Percentiles rank a stretch among this genome's conserved stretches.
These are phyloP conservation scores for Sthenelais limicola DNA, from an alignment of 2,888 invertebrate genomes.

Conservation along the genomic window DNA sequence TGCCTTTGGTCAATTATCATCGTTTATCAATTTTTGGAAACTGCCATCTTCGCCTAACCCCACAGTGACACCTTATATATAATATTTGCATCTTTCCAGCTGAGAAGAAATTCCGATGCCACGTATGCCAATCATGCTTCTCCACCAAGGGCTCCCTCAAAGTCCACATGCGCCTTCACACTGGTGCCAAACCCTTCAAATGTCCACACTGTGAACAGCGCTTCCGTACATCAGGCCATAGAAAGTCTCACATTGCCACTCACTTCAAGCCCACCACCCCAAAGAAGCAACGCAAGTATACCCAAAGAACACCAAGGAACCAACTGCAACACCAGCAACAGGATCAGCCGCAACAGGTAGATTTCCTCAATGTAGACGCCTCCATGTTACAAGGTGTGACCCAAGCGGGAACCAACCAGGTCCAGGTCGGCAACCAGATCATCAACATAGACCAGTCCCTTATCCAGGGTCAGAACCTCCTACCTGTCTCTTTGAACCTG, in stretches of 20 bases:
- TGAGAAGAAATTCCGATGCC: slow-evolving; percentile 70
- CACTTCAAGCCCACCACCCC: slow-evolving; percentile 71
- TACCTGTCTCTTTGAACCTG: slow-evolving; percentile 59
- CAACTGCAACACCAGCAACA: background rate
- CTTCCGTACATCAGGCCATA: slow-evolving; percentile 80
- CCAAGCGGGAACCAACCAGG: slow-evolving; percentile 11
- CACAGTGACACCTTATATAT: too few relatives aligned
- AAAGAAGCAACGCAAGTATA: slow-evolving; percentile 9
- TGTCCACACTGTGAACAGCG: slow-evolving; percentile 86
- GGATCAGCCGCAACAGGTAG: background rate
- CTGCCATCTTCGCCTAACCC: too few relatives aligned
- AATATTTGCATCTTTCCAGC: slow-evolving; percentile 52
- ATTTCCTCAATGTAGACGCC: slow-evolving; percentile 27
- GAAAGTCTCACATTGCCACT: slow-evolving; percentile 77
- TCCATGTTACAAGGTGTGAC: slow-evolving; percentile 9
- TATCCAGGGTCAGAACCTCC: slow-evolving; percentile 56
- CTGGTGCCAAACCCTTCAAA: slow-evolving; percentile 83
- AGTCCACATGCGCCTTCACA: slow-evolving; percentile 73
- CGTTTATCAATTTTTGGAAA: too few relatives aligned
- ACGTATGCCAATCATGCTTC: slow-evolving; percentile 71
- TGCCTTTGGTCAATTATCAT: too few relatives aligned
- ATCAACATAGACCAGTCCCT: slow-evolving; percentile 60
- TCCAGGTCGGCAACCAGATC: slow-evolving; percentile 49
- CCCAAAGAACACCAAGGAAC: background rate
- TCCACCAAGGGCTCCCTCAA: slow-evolving; percentile 72